Evolutionary conservation across 2,797 vertebrate species (phyloP), one percentile per base, ranked within the genome.

Genomic region (Sebastes melanostomus): DNA sequence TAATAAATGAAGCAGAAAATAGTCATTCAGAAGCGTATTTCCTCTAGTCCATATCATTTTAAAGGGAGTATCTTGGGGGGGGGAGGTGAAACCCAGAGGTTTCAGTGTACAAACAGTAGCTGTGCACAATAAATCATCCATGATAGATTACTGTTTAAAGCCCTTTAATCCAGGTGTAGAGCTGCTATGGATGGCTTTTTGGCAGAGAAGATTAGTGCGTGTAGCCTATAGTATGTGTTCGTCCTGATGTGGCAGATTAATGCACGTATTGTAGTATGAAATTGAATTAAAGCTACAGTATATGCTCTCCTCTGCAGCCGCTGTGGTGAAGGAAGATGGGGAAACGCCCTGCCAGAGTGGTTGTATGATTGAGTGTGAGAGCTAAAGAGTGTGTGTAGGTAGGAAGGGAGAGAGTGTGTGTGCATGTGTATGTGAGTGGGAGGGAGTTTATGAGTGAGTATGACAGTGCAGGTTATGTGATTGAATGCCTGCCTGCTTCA

Each of bases 111-210:
- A 86, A 88, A 91, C 89, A 78, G 69, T 75, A 42, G 72, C 84
- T 32, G 56, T 32, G 34, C 67, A 61, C 82, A 75, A 42, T 79
- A 83, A 78, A 75, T 89, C 88, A 85, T 42, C 75, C 82, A 7
- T 74, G 84, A 86, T 82, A 87, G 89, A 92, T 93, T 84, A 78
- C 69, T 50, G 74, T 61, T 73, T 70, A 65, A 90, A 83, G 24
- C 62, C 68, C 59, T 89, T 78, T 90, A 91, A 93, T 93, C 90
- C 91, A 86, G 77, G 78, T 82, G 79, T 78, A 67, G 86, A 82
- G 80, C 82, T 60, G 73, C 66, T 86, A 82, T 83, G 55, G 83
- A 86, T 85, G 79, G 75, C 70, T 81, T 68, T 78, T 86, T 86
- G 80, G 56, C 77, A 75, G 80, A 72, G 68, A 16, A 80, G 91